These are phyloP conservation scores for Callochromis pleurospilus DNA, from an alignment of 2,113 vertebrate species.

Conservation along the genomic window DNA sequence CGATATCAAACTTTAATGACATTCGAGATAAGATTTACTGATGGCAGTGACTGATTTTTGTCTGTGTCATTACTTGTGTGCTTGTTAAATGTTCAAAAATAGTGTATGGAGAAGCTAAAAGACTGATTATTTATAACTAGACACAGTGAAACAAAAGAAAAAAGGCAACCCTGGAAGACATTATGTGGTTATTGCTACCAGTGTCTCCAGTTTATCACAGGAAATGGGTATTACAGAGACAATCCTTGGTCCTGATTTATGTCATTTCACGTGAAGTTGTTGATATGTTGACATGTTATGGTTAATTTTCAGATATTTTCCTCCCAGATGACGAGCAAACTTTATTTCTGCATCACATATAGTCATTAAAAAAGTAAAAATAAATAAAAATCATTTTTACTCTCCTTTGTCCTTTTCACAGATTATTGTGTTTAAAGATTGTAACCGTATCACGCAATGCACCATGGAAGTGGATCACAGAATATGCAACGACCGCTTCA, in stretches of 20 bases:
- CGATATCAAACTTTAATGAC: background rate
- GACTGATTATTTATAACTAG: background rate
- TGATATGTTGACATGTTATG: background rate
- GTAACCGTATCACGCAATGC: constrained; percentile 82
- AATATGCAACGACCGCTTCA: constrained; percentile 90
- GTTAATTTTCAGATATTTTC: background rate
- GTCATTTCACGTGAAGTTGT: background rate
- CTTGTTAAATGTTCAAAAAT: background rate
- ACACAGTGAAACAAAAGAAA: background rate
- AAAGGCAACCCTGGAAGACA: background rate
- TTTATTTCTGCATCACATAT: background rate
- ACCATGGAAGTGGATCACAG: constrained; percentile 94
- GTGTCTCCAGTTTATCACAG: background rate
- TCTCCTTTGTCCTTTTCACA: background rate
- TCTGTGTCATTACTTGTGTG: background rate
- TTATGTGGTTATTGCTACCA: background rate
- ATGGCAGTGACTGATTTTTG: background rate
- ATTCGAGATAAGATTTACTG: background rate
- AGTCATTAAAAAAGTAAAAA: background rate
- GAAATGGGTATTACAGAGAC: background rate
- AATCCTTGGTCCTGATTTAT: background rate
- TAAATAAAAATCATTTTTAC: background rate
- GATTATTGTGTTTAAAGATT: constrained; percentile 43
- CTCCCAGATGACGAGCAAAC: background rate
- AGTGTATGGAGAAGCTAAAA: background rate